Conservation (phyloP, 2,888 invertebrate genomes). For the Ypsolopha sequella region DNA sequence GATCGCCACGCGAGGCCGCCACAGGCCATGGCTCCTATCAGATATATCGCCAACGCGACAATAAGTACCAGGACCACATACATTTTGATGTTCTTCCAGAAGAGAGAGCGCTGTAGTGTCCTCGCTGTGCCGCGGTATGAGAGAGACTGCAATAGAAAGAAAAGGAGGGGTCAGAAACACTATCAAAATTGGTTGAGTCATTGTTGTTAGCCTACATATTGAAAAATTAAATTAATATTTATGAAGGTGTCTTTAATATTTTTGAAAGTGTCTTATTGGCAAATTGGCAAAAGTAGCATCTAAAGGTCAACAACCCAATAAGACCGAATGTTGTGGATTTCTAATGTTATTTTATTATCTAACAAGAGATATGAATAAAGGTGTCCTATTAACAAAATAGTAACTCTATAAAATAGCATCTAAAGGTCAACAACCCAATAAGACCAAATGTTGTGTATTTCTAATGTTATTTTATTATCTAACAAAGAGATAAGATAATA, state of each 20-base stretch:
- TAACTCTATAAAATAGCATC: background rate
- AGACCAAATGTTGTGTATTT: background rate
- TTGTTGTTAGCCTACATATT: background rate
- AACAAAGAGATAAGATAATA: no score
- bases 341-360: no score
- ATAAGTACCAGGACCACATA: conserved; percentile 79
- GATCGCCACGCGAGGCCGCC: conserved; percentile 85
- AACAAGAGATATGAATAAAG: background rate
- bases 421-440: background rate
- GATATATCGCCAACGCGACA: conserved; percentile 81
- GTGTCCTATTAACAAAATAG: background rate
- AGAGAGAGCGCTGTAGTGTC: conserved; percentile 87
- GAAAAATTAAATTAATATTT: background rate
- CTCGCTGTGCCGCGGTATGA: conserved; percentile 89
- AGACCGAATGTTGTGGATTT: background rate
- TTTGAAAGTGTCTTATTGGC: background rate
- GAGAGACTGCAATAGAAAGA: conserved; percentile 75
- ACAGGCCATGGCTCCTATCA: conserved; percentile 89
- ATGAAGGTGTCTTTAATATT: no score
- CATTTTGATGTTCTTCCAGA: conserved; percentile 95
- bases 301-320: background rate
- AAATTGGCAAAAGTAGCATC: background rate
- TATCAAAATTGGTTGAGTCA: background rate
- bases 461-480: no score
- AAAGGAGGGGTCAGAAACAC: background rate